Evolutionary conservation across 2,113 vertebrate species (phyloP).

Genomic region (Halcyon malimbica): DNA sequence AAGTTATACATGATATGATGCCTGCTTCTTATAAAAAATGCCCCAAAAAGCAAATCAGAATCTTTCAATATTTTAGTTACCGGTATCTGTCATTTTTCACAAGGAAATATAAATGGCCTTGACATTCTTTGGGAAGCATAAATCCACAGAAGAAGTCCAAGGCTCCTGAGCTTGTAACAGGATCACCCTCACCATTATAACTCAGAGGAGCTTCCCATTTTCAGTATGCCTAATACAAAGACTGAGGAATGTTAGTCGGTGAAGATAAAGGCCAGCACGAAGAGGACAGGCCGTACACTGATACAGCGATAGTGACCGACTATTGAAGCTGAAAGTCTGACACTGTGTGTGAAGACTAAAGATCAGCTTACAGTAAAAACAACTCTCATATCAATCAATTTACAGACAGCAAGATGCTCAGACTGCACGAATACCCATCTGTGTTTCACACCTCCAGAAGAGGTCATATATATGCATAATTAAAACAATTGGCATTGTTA

Average conservation of each 20-base stretch:
- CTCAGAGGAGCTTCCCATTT: neutral
- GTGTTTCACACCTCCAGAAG: neutral
- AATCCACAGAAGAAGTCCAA: neutral
- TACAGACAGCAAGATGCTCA: neutral
- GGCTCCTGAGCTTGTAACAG: neutral
- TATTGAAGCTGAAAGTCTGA: neutral
- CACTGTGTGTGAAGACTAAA: neutral
- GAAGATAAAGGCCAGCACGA: neutral
- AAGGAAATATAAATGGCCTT: neutral
- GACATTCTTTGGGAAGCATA: neutral
- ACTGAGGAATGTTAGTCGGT: neutral
- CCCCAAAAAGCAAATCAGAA: neutral
- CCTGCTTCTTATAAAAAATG: neutral
- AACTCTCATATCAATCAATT: neutral
- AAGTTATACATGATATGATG: neutral
- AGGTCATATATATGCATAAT: neutral
- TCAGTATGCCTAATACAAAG: neutral
- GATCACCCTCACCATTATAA: neutral
- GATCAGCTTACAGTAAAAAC: slow-evolving; percentile 4
- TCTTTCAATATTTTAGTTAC: neutral
- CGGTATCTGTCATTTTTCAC: neutral
- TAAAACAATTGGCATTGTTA: neutral
- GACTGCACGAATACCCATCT: neutral
- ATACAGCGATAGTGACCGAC: neutral
- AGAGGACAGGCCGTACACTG: neutral